These are phyloP conservation scores for Brachionus paranguensis DNA, from an alignment of 1,140 invertebrate genomes.

Conservation along the genomic window DNA sequence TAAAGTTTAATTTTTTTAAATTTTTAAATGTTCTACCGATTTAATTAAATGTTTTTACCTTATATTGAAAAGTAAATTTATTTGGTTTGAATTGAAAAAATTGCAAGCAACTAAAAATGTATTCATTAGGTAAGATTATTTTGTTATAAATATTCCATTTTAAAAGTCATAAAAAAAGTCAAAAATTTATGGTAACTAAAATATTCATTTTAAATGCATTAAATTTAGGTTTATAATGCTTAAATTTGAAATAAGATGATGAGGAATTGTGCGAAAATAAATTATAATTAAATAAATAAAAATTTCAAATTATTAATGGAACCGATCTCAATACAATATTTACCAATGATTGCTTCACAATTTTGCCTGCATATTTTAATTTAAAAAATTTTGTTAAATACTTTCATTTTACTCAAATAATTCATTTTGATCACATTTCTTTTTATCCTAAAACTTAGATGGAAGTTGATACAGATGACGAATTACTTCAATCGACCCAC, in stretches of 20 bases:
- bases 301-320: background rate
- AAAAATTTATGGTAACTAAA: background rate
- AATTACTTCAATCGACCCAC: slow-evolving; percentile 1
- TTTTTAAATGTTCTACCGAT: too few relatives aligned
- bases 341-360: background rate
- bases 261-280: background rate
- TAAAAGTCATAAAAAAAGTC: background rate
- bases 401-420: background rate
- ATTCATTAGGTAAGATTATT: slow-evolving; percentile 1
- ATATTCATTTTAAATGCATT: background rate
- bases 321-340: background rate
- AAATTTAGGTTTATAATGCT: background rate
- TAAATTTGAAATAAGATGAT: background rate
- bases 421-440: background rate
- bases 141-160: background rate
- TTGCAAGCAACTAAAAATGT: background rate
- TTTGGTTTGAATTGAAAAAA: too few relatives aligned
- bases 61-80: too few relatives aligned
- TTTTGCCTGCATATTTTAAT: background rate
- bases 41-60: too few relatives aligned
- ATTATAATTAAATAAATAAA: background rate
- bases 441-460: background rate
- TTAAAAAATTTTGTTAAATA: background rate
- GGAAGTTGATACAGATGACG: slow-evolving; percentile 37
- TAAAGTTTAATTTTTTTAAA: too few relatives aligned